Percentiles rank a stretch among this genome's conserved stretches.
Conservation (phyloP, 2,113 vertebrate species). For the Syrmaticus mikado region DNA sequence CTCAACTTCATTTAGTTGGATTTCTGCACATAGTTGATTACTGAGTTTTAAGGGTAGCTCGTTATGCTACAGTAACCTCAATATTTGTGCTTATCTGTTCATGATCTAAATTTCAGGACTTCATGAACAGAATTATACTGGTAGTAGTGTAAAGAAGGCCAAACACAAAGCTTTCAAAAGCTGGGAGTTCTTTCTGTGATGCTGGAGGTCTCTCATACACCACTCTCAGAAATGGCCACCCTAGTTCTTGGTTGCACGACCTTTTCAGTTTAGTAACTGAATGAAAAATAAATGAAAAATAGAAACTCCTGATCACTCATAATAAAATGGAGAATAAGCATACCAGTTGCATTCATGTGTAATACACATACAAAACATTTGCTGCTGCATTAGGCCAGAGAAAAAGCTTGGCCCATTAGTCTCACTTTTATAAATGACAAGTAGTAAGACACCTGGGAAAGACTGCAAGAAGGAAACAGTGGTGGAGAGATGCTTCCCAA, state of each 20-base stretch:
- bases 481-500: neutral
- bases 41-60: neutral
- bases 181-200: neutral
- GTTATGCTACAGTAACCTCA: neutral
- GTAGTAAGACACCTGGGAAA: neutral
- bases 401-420: neutral
- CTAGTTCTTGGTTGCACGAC: neutral
- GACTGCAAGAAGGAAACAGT: neutral
- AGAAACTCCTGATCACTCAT: neutral
- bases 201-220: neutral
- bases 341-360: neutral
- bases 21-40: neutral
- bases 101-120: neutral
- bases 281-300: neutral
- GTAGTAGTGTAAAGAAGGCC: neutral
- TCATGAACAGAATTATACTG: neutral
- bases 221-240: neutral
- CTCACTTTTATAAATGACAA: neutral
- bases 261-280: neutral
- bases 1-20: neutral
- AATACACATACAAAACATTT: neutral
- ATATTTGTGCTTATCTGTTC: neutral
- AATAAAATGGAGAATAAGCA: neutral
- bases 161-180: neutral
- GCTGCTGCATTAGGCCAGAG: neutral